A percentile compares a stretch with the other conserved stretches of the same genome.
Conservation (phyloP, 2,113 vertebrate genomes). For the Phocoena sinus region DNA sequence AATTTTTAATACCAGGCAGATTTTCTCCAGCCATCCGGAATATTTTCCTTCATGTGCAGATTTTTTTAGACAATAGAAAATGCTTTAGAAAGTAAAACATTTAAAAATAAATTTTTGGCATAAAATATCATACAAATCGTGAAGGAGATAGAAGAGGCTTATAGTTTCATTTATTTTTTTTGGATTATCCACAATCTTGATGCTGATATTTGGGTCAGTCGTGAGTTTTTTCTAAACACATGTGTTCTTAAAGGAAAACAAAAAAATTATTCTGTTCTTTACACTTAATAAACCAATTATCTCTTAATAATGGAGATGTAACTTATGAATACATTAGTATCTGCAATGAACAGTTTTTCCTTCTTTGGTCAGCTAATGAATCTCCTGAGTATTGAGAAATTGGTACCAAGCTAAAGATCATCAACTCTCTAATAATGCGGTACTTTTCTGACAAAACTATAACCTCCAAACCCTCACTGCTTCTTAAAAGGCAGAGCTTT, state of each 20-base stretch:
- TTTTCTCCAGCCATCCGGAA: not conserved
- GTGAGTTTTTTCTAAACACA: not conserved
- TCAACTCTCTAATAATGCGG: not conserved
- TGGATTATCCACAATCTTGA: not conserved
- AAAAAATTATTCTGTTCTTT: not conserved
- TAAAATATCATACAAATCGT: not conserved
- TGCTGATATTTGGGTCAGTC: not conserved
- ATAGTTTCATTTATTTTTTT: not conserved
- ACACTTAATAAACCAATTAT: not conserved
- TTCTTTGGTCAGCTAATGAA: not conserved
- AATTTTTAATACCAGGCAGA: slow-evolving; percentile 36
- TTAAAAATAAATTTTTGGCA: not conserved
- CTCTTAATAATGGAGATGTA: not conserved
- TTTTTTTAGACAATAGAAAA: slow-evolving; percentile 30
- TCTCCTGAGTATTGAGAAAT: not conserved
- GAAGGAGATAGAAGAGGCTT: not conserved
- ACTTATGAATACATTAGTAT: not conserved
- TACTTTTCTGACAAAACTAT: not conserved
- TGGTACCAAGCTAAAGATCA: not conserved
- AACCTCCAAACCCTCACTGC: not conserved
- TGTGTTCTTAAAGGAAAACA: not conserved
- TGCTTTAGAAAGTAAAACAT: not conserved
- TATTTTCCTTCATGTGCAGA: not conserved
- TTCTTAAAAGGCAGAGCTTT: not conserved
- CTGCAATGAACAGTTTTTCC: not conserved